A percentile compares a stretch with the other conserved stretches of the same genome.
phyloP scores from a whole-genome alignment of 2,888 invertebrate genomes.

The Andrena minutula region DNA sequence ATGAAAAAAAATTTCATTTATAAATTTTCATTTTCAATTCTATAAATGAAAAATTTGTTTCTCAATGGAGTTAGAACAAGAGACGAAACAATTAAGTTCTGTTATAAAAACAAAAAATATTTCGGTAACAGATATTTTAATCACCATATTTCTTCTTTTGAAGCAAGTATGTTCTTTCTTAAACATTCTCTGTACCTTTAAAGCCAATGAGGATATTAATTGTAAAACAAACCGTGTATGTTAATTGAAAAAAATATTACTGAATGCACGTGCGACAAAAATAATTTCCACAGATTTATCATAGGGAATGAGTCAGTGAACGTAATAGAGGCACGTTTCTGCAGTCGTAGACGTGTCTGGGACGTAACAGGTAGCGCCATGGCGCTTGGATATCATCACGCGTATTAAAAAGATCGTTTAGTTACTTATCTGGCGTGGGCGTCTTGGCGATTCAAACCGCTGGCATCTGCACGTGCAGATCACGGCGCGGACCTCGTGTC shows the following conservation, averaged over 20 bases:
- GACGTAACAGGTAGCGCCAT: slow-evolving; percentile 54
- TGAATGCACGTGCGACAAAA: not conserved
- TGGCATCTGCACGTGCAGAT: slow-evolving; percentile 43
- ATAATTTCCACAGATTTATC: not conserved
- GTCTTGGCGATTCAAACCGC: slow-evolving; percentile 53
- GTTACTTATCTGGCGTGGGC: slow-evolving; percentile 63
- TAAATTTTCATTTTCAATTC: too few species aligned
- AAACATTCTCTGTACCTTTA: too few species aligned
- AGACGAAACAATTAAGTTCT: too few species aligned
- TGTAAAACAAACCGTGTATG: not conserved
- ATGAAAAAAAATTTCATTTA: too few species aligned
- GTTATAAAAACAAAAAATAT: too few species aligned
- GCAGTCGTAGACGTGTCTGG: not conserved
- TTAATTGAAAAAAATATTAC: not conserved
- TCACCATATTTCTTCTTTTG: too few species aligned
- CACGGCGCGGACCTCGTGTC: slow-evolving; percentile 60
- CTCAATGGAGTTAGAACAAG: too few species aligned
- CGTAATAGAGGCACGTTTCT: not conserved
- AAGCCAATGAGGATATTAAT: too few species aligned
- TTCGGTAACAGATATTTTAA: too few species aligned
- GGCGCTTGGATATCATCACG: slow-evolving; percentile 31
- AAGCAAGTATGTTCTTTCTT: too few species aligned
- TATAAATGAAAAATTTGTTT: too few species aligned
- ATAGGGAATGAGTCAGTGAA: not conserved
- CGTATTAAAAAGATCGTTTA: slow-evolving; percentile 20